Evolutionary conservation across 1,140 invertebrate species (phyloP), one percentile per base, ranked within the genome.

Genomic region (Atopsyche davidsoni): DNA sequence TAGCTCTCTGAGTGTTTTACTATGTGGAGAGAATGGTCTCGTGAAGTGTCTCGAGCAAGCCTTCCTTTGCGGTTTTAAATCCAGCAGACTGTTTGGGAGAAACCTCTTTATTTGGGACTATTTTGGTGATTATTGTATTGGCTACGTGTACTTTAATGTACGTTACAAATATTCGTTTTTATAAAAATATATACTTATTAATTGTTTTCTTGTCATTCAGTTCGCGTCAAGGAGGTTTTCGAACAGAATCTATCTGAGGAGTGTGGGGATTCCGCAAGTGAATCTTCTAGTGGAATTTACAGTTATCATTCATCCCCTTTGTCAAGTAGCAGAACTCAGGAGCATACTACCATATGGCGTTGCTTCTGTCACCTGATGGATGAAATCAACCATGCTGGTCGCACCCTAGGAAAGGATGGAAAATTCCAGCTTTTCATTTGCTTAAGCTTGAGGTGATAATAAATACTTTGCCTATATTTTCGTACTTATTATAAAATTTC

Each of bases 31-130:
- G 65, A 81, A 84, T 57, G 96, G 96, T 1, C 73, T 99, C 1
- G 93, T 98, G 1, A 83, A 85, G 59, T 92, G 89, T 59, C 70
- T 99, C 39, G 94, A 98, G 68, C 86, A 93, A 68, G 90, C 93
- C 7, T 98, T 99, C 71, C 76, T 93, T 10, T 89, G 86, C 64
- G 95, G 95, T 9, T 94, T 93, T 63, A 92, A 90, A 63, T 95
- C 92, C 16, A 81, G 86, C 18, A 76, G 94, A 36, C 79, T 98
- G 54, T 98, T 98, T 69, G 85, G 90, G 16, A 84, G 88, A 57
- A 96, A 97, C 72, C 82, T 96, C 44, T 97, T 95, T 64, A 85
- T 98, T 24, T 99, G 96, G 96, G 96, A 98, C 71, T 98, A 92
- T 73, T 85, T 99, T 64, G 84, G 94, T 96, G 73, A 78, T 76